Base-by-base conservation (phyloP, 2,888 invertebrate species). In the Omphaloscelis lunosa region DNA sequence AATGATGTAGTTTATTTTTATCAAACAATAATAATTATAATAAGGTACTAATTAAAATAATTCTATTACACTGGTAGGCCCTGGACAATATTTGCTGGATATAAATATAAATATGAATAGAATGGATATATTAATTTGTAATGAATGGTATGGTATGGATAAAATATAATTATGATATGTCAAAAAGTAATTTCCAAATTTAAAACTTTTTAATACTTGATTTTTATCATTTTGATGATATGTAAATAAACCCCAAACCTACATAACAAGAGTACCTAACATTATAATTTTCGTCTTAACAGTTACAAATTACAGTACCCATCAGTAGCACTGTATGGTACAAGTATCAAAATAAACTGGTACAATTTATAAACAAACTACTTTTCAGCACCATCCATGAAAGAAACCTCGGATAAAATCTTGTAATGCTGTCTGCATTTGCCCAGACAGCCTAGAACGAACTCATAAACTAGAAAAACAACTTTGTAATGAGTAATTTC, bases 401-500 rank as follows among this genome's bases (percentile, higher is more conserved):
- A 75, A 76, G 53, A 86, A 76, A 79, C 76, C 70, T 76, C 56
- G 23, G 20, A 34, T 72, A 59, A 67, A 81, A 79, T 84, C 77
- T 67, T 39, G 58, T 39, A 71, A 69, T 62, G 67, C 58, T 61
- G 27, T 66, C 66, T 68, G 51, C 72, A 68, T 53, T 66, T 72
- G 62, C 66, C 68, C 61, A 68, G 65, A n/a, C 29, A 79, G 71
- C 29, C 72, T 71, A 73, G 79, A 72, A 83, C 61, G 69, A 77
- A 82, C 80, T 78, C 75, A 51, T 79, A 75, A 82, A 80, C 77
- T 80, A 77, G 79, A 84, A 86, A 89, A 83, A 86, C 72, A 61
- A 75, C 78, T 81, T 68, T 67, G 77, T 75, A 77, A 69, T 63
- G 74, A 45, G 81, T 80, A 86, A 87, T 90, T 93, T 93, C 92